Base-by-base conservation (phyloP, 1,140 invertebrate genomes). In the Zophobas morio region DNA sequence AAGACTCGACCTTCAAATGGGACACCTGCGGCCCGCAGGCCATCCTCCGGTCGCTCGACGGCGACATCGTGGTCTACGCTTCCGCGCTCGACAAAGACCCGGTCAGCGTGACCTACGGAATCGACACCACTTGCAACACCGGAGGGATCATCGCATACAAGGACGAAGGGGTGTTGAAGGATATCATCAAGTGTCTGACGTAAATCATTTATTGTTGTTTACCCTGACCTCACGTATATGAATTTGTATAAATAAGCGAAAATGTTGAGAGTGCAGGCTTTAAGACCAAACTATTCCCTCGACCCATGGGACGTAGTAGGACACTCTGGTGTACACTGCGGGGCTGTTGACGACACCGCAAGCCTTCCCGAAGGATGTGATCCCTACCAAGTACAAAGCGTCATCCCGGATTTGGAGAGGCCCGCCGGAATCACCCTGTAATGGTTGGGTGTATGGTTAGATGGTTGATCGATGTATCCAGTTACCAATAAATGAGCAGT, bases 1-100 rank as follows among this genome's bases (percentile, higher is more conserved):
- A 93, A 81, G 88, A 88, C n/a, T 91, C 93, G 0, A 96, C 94
- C 8, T 96, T 91, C 82, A 91, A 91, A 70, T 97, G 96, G 96
- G 96, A 97, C 81, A 94, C 94, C 6, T 97, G 95, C 87, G 94
- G 89, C 5, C 93, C 93, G 0, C 95, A 96, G 82, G 93, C 94
- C 0, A 91, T 97, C 66, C 84, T 97, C 0, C 87, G 87, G 6
- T 88, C 93, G 0, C 80, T 92, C 0, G 90, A 90, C 5, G 94
- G 94, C 5, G 90, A 91, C 54, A 88, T 95, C 0, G 82, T 93
- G 5, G 88, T 90, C 76, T 93, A 87, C 76, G 42, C 84, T 39
- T 85, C 86, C 36, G 88, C 85, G 60, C 76, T 83, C 39, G 72
- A 78, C 33, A 76, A 83, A 76, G 53, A 79, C 4, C 81, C 86